These are phyloP conservation scores for Ochotona curzoniae DNA, from an alignment of 2,113 vertebrate genomes.

Conservation along the genomic window DNA sequence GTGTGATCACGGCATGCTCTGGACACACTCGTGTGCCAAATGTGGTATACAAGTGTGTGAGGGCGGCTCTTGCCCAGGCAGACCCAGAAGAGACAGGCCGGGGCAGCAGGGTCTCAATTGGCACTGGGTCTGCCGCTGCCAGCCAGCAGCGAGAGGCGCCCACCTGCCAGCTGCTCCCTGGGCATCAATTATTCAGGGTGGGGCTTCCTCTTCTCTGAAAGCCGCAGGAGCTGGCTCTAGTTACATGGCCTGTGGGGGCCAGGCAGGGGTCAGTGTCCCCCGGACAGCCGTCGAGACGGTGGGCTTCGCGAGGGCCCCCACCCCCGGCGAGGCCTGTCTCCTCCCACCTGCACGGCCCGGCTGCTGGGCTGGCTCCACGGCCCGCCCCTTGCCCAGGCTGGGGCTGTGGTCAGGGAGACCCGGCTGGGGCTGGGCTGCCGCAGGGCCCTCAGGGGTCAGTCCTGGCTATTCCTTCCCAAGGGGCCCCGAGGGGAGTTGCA, in stretches of 20 bases:
- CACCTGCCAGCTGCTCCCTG: conserved; percentile 17
- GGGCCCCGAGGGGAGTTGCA: background rate
- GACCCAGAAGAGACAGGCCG: no score
- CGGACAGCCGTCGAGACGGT: no score
- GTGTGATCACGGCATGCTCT: no score
- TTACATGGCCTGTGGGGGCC: conserved; percentile 75
- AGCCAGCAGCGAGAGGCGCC: background rate
- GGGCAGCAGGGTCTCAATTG: no score
- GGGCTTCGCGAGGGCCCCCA: background rate
- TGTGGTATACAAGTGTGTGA: no score
- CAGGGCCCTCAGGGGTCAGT: accelerated
- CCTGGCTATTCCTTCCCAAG: no score
- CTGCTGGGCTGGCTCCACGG: background rate
- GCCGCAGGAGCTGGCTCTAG: conserved; percentile 56
- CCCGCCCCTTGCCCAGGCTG: background rate
- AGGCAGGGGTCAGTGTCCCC: background rate
- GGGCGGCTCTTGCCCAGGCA: no score
- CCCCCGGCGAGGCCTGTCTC: background rate
- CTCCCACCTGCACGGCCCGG: no score
- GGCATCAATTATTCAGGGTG: conserved; percentile 86
- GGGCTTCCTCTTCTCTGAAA: conserved; percentile 63
- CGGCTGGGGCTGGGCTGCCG: accelerated
- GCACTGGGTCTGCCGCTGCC: background rate
- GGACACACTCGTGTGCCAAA: no score
- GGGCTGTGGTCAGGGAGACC: background rate